Percentiles rank a stretch among this genome's conserved stretches.
Evolutionary conservation across 2,888 invertebrate genomes (phyloP).

Genomic region (Drosophila helvetica): DNA sequence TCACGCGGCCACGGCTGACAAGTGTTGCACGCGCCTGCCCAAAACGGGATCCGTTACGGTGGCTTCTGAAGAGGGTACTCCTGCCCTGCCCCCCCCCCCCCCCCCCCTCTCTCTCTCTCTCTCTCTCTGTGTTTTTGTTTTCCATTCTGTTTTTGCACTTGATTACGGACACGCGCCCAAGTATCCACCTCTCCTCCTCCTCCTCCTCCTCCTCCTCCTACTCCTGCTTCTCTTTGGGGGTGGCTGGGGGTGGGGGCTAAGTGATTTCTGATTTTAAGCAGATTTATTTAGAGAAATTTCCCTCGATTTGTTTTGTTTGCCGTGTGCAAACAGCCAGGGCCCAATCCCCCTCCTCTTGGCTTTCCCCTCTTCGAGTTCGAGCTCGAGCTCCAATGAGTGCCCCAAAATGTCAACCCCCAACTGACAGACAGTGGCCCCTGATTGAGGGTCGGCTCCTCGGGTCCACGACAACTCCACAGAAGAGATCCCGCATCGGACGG

Average conservation of each 20-base stretch:
- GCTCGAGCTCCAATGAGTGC: background rate
- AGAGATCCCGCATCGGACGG: background rate
- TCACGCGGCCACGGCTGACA: conserved; percentile 66
- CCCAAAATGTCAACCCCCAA: conserved; percentile 9
- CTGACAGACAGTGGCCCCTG: conserved; percentile 18
- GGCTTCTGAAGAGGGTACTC: conserved; percentile 1
- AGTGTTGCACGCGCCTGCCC: conserved; percentile 77
- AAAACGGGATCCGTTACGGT: conserved; percentile 15
- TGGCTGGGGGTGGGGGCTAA: conserved; percentile 43
- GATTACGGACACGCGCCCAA: conserved; percentile 71
- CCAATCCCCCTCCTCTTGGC: conserved; percentile 12
- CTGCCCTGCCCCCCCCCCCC: background rate
- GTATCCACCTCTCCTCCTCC: conserved; percentile 7
- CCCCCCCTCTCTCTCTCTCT: background rate
- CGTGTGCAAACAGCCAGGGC: conserved; percentile 27
- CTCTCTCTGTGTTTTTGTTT: background rate
- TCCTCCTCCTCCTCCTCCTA: conserved; percentile 1
- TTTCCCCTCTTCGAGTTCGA: background rate
- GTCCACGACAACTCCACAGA: background rate
- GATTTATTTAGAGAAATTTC: conserved; percentile 61
- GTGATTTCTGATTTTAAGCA: conserved; percentile 62
- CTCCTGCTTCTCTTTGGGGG: background rate
- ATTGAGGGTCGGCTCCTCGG: background rate
- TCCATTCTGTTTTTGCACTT: conserved; percentile 51
- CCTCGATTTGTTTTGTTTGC: conserved; percentile 48